Base-by-base conservation (phyloP, 2,888 invertebrate species). In the Chymomyza amoena region DNA sequence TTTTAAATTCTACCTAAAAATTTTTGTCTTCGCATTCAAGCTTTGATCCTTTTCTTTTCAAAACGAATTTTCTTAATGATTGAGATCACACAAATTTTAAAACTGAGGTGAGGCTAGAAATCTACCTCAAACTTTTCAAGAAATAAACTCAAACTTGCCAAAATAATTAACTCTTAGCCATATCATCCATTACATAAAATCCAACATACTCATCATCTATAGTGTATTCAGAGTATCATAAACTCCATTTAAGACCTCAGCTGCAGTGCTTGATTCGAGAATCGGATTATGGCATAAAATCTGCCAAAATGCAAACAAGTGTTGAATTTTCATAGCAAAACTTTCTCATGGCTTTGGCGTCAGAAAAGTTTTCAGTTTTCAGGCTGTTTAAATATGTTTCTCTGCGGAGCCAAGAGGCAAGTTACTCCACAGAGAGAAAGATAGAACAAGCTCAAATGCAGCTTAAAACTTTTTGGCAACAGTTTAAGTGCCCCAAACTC, bases 391-490 rank as follows among this genome's bases (percentile, higher is more conserved):
- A 57, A 57, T 20, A 18, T 57, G 57, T 25, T 64, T 52, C 60
- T 59, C 63, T 54, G 39, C 63, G 68, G 66, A 4, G 71, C 52
- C 75, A 78, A 78, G 32, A 7, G 32, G n/a, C n/a, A n/a, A 32
- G 77, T 70, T 72, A 68, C 57, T 63, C 60, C 25, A 39, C n/a
- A 65, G 67, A 61, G 13, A 45, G 13, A 45, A 13, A 10, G 39
- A 45, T 13, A 7, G 13, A 45, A 13, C 39, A 10, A 45, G 78
- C 83, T 82, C 81, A 70, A 84, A 79, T 65, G 84, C 86, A 87
- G 88, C 86, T 84, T 86, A 83, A 80, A 84, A 84, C 74, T 84
- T 87, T 84, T 84, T 79, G 84, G 87, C 83, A 83, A 83, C 87
- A 85, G 75, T 75, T 84, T 78, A 78, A 74, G 70, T 52, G 36